Percentiles rank a stretch among this genome's conserved stretches.
These are phyloP conservation scores for Andinoacara biseriatus DNA, from an alignment of 2,113 vertebrate species.

Conservation along the genomic window DNA sequence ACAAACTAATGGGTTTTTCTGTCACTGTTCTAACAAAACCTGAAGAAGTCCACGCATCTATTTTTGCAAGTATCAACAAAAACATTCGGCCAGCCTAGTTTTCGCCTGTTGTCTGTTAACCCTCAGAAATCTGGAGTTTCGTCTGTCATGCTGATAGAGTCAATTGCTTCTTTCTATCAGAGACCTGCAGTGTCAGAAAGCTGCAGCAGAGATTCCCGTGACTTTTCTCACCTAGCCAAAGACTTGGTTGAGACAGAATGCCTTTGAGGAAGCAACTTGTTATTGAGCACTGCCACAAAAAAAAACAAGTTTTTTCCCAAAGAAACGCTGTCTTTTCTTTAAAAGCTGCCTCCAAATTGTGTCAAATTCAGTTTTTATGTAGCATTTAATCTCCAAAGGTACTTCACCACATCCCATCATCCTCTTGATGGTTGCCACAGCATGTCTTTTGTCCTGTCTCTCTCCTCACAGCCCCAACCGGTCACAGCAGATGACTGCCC, in stretches of 20 bases:
- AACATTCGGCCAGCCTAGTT: conserved; percentile 5
- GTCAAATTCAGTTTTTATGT: neutral
- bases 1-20: neutral
- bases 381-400: neutral
- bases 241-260: neutral
- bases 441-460: too few relatives aligned
- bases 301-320: neutral
- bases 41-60: neutral
- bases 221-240: conserved; percentile 19
- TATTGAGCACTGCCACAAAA: neutral
- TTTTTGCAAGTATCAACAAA: conserved; percentile 13
- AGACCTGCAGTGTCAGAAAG: conserved; percentile 29
- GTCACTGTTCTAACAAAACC: conserved; percentile 5
- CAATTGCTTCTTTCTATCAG: conserved; percentile 16
- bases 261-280: neutral
- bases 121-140: conserved; percentile 27
- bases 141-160: conserved; percentile 14
- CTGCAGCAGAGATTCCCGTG: conserved; percentile 30
- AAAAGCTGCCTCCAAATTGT: conserved; percentile 20
- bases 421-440: neutral
- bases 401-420: neutral
- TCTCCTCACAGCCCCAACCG: too few relatives aligned
- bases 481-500: too few relatives aligned
- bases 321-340: neutral
- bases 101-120: neutral